Evolutionary conservation across 2,888 invertebrate species (phyloP).

Genomic region (Philonicus albiceps): DNA sequence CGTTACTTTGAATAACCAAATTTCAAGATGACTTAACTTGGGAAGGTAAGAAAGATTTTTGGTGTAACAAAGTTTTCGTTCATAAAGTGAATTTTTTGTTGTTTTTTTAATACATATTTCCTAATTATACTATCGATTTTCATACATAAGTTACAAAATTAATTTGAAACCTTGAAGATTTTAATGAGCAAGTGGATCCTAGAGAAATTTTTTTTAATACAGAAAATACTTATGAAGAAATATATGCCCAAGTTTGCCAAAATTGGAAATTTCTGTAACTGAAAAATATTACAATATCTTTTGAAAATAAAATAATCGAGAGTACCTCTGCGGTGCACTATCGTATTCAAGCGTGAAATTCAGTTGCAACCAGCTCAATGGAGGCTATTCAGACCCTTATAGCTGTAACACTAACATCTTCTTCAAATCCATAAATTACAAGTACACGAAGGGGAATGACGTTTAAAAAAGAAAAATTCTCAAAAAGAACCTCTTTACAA

Average conservation of each 20-base stretch:
- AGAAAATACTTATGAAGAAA: too few relatives aligned
- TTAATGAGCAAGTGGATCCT: neutral
- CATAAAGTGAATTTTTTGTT: neutral
- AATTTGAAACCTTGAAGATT: neutral
- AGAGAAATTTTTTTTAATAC: too few relatives aligned
- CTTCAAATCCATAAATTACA: too few relatives aligned
- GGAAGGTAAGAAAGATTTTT: neutral
- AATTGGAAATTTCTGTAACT: too few relatives aligned
- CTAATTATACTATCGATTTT: neutral
- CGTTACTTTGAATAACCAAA: neutral
- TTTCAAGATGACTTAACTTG: neutral
- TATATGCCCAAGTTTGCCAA: too few relatives aligned
- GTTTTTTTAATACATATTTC: neutral
- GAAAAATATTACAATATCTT: neutral
- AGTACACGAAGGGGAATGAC: too few relatives aligned
- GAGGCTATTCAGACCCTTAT: neutral
- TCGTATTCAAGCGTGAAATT: neutral
- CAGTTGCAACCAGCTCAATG: neutral
- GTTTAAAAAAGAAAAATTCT: neutral
- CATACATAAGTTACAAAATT: neutral
- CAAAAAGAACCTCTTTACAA: neutral
- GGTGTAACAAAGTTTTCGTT: neutral
- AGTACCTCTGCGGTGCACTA: neutral
- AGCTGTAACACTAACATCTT: too few relatives aligned
- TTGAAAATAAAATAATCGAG: neutral